Evolutionary conservation across 1,140 invertebrate genomes (phyloP).

Genomic region (Ceratoteleas bidentatus): DNA sequence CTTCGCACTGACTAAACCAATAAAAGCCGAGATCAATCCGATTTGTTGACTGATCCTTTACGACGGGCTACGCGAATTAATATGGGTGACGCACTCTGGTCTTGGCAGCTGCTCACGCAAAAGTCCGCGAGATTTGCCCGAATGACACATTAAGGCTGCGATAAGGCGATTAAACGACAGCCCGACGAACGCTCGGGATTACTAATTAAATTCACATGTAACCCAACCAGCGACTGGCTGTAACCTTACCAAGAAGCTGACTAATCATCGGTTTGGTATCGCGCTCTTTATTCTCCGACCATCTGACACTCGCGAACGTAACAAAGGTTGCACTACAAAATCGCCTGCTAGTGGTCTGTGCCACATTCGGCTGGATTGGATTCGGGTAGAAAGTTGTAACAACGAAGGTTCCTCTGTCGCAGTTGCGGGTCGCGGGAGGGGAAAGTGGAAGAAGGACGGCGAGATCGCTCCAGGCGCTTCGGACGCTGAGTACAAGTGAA

Average conservation of each 20-base stretch:
- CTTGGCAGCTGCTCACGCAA: slow-evolving; percentile 32
- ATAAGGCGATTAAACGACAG: slow-evolving; percentile 5
- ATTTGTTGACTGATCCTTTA: neutral
- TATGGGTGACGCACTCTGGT: slow-evolving; percentile 31
- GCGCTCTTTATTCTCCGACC: slow-evolving; percentile 4
- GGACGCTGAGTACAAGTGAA: neutral
- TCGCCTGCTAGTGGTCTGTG: slow-evolving; percentile 15
- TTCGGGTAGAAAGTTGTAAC: slow-evolving; percentile 30
- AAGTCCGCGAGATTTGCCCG: slow-evolving; percentile 15
- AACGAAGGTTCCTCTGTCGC: slow-evolving; percentile 1
- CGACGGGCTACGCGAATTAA: slow-evolving; percentile 1
- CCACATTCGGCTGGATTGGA: slow-evolving; percentile 4
- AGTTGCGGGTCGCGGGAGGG: neutral
- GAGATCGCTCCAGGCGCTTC: neutral
- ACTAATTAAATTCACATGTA: slow-evolving; percentile 12
- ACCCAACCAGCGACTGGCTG: neutral
- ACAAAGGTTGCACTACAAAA: slow-evolving; percentile 18
- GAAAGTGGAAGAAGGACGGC: neutral
- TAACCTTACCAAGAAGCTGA: slow-evolving; percentile 16
- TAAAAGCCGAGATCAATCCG: slow-evolving; percentile 15
- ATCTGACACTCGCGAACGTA: slow-evolving; percentile 15
- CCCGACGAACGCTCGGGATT: neutral
- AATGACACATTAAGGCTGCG: slow-evolving; percentile 25
- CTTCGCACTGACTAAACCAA: neutral
- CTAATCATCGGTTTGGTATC: slow-evolving; percentile 10